Percentiles rank a stretch among this genome's conserved stretches.
These are phyloP conservation scores for Julus scanicus DNA, from an alignment of 2,888 invertebrate genomes.

Conservation along the genomic window DNA sequence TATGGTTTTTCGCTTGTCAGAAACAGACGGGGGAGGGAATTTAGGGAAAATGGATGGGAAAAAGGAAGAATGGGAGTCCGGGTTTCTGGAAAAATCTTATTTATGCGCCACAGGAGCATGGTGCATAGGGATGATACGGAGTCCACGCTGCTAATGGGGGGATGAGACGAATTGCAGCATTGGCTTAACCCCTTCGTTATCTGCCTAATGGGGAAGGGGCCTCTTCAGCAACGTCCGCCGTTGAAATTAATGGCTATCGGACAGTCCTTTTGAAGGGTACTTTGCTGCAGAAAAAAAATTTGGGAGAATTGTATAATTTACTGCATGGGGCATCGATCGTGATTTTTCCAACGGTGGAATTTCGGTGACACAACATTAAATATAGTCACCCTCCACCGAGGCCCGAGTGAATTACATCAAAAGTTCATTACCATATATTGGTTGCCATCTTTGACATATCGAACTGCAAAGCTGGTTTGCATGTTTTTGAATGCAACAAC, in stretches of 20 bases:
- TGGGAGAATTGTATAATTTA: not conserved
- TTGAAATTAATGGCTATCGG: too few species aligned
- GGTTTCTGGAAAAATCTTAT: slow-evolving; percentile 31
- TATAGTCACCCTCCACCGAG: not conserved
- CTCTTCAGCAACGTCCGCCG: slow-evolving; percentile 8
- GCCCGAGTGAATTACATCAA: not conserved
- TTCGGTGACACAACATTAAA: not conserved
- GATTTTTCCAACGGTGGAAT: not conserved
- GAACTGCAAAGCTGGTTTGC: not conserved
- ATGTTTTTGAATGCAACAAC: not conserved
- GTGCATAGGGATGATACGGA: not conserved
- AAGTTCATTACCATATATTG: slow-evolving; percentile 1
- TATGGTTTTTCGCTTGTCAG: slow-evolving; percentile 44
- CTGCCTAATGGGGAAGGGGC: not conserved
- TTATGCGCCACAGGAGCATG: not conserved
- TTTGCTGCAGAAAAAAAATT: not conserved
- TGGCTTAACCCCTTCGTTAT: slow-evolving; percentile 37
- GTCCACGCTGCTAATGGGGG: slow-evolving; percentile 12
- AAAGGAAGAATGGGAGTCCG: not conserved
- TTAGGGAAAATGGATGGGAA: not conserved
- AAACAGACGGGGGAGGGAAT: slow-evolving; percentile 43
- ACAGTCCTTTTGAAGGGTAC: not conserved
- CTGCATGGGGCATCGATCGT: not conserved
- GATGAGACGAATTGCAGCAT: not conserved
- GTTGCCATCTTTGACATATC: not conserved